Conservation (phyloP, 2,797 vertebrate species). For the Arctocebus calabarensis region DNA sequence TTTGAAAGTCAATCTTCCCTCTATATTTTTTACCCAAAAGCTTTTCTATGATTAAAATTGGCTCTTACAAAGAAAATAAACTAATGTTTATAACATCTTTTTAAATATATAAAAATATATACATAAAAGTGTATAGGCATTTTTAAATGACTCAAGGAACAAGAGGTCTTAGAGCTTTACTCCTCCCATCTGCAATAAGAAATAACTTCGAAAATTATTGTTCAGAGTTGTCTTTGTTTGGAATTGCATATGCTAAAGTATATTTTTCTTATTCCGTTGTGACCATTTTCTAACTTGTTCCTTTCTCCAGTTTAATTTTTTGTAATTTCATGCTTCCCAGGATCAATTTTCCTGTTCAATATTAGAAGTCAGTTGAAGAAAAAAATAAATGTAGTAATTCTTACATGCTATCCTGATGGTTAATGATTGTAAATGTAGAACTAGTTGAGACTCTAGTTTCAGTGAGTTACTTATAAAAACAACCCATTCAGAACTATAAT, state of each 20-base stretch:
- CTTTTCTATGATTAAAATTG: not conserved
- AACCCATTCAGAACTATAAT: not conserved
- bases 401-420: not conserved
- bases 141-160: not conserved
- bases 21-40: not conserved
- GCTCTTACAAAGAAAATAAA: not conserved
- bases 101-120: conserved; percentile 45
- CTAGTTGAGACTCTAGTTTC: not conserved
- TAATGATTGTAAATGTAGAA: not conserved
- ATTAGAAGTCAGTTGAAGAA: not conserved
- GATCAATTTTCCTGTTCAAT: not conserved
- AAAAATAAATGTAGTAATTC: not conserved
- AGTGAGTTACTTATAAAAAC: not conserved
- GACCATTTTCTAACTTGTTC: not conserved
- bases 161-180: not conserved
- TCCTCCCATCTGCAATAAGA: not conserved
- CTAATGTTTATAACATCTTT: conserved; percentile 46
- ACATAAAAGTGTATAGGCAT: not conserved
- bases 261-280: not conserved
- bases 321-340: not conserved
- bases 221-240: not conserved
- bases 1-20: not conserved
- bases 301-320: not conserved
- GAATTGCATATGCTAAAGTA: not conserved
- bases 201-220: not conserved